These are phyloP conservation scores for Malurus leucopterus DNA, from an alignment of 2,797 vertebrate species.

Conservation along the genomic window DNA sequence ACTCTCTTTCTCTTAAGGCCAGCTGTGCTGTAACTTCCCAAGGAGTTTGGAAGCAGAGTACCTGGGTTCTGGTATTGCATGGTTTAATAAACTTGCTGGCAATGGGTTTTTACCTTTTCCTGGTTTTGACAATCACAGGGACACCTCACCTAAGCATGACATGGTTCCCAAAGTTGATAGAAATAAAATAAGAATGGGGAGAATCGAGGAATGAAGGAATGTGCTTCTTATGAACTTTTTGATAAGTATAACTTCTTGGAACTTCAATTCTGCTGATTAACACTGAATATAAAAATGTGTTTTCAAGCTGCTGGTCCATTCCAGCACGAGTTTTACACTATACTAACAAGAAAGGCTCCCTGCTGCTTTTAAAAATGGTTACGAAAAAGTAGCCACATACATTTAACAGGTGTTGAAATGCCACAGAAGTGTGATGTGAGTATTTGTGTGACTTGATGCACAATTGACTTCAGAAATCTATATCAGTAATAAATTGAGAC, in stretches of 20 bases:
- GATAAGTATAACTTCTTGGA: not conserved
- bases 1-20: not conserved
- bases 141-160: not conserved
- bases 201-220: not conserved
- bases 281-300: not conserved
- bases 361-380: not conserved
- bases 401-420: not conserved
- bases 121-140: not conserved
- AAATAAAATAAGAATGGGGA: accelerated
- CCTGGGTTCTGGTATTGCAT: not conserved
- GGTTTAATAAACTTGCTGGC: not conserved
- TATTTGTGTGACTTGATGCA: not conserved
- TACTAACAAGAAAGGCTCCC: not conserved
- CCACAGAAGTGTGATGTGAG: too few relatives aligned
- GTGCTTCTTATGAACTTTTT: not conserved
- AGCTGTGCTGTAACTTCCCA: not conserved
- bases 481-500: not conserved
- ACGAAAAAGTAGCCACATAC: not conserved
- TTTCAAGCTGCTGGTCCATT: not conserved
- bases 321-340: not conserved
- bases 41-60: not conserved
- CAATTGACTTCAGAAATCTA: not conserved
- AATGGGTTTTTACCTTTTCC: not conserved
- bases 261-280: not conserved
- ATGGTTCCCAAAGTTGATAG: not conserved